Evolutionary conservation across 2,113 vertebrate species (phyloP).

Genomic region (Anhinga anhinga): DNA sequence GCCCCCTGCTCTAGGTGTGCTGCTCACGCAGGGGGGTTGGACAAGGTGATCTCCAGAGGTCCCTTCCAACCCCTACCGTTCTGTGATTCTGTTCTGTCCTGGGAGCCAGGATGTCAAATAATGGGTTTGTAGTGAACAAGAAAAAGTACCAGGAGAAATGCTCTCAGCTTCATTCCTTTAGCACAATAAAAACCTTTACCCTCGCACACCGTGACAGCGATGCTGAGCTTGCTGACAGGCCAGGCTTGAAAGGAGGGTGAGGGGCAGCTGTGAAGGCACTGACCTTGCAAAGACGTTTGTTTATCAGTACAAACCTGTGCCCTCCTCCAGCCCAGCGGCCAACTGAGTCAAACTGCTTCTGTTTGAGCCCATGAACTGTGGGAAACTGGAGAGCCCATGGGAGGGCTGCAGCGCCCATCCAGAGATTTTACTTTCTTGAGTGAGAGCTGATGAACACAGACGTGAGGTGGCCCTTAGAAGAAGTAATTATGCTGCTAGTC

Average conservation of each 20-base stretch:
- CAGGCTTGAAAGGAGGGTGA: background rate
- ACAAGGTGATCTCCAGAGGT: too few species aligned
- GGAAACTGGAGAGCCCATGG: background rate
- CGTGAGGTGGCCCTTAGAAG: constrained; percentile 39
- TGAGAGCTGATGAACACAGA: constrained; percentile 44
- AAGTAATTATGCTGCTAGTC: background rate
- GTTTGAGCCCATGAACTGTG: background rate
- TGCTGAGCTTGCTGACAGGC: background rate
- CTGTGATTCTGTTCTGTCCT: background rate
- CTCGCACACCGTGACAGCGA: background rate
- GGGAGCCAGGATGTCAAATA: background rate
- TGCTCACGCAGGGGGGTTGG: too few species aligned
- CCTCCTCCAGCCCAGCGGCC: background rate
- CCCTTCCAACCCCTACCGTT: too few species aligned
- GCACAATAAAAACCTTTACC: background rate
- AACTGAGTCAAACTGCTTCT: constrained; percentile 17
- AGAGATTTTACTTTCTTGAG: background rate
- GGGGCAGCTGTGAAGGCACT: background rate
- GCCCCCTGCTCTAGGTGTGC: too few species aligned
- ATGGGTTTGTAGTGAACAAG: background rate
- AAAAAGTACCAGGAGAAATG: background rate
- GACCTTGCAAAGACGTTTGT: background rate
- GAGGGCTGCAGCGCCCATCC: background rate
- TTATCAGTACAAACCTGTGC: background rate
- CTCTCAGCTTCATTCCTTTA: background rate